Base-by-base conservation (phyloP, 1,140 invertebrate genomes). In the Drosophila tani region DNA sequence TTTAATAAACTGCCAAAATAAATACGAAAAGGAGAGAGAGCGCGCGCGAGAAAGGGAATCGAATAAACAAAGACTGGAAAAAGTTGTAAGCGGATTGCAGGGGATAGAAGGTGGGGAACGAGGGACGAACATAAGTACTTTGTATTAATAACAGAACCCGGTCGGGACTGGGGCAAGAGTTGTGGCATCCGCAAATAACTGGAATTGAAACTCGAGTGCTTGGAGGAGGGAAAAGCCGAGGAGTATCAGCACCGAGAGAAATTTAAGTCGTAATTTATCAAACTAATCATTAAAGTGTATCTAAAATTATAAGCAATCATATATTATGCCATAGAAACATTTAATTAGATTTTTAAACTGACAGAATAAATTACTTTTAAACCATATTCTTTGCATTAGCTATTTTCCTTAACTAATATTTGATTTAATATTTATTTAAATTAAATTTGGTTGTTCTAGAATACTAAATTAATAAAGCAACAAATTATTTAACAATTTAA, bases 1-100 rank as follows among this genome's bases (percentile, higher is more conserved):
- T 81, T 88, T 81, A 87, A 87, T 87, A 88, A 87, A 88, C 84
- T 88, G 76, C 84, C 73, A 87, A 83, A 87, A 78, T 66, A 82
- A 86, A 82, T 67, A 81, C 68, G 57, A 63, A 78, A 82, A 56
- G 67, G 55, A 67, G 55, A 50, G 32, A 50, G 32, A 49, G 71
- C 47, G 49, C 47, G 49, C 32, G 64, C 47, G 67, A 40, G 63
- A 68, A 70, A 67, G 59, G 60, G 56, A 67, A 80, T 51, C 46
- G 49, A 66, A 77, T 62, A 51, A 49, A 49, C 50, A 79, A 75
- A 59, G 47, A 47, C 35, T 46, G 66, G 55, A 79, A 78, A 78
- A 79, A 71, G 66, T 77, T 77, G 50, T 78, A 78, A 78, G 75
- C 65, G 64, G 74, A 78, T 78, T 78, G 74, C 56, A 46, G 51